phyloP scores from a whole-genome alignment of 2,888 invertebrate genomes.

The Bembecia ichneumoniformis region DNA sequence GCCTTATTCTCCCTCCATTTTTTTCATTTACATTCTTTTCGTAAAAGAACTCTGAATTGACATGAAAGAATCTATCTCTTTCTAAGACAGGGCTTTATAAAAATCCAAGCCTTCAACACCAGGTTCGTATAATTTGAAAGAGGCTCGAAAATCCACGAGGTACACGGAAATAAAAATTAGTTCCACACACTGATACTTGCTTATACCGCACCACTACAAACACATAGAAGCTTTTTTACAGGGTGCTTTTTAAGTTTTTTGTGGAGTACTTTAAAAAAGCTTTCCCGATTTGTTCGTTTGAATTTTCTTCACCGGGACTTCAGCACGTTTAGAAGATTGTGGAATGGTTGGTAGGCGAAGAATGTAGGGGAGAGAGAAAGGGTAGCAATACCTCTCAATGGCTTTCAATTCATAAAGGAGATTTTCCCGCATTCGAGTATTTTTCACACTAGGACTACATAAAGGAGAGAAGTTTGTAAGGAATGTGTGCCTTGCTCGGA shows the following conservation, averaged over 20 bases:
- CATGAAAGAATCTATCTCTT: neutral
- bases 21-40: neutral
- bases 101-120: conserved; percentile 38
- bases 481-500: conserved; percentile 30
- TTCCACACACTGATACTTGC: no score
- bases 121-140: conserved; percentile 25
- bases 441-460: conserved; percentile 55
- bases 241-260: conserved; percentile 42
- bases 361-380: conserved; percentile 20
- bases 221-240: conserved; percentile 19
- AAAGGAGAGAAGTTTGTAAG: conserved; percentile 19
- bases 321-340: conserved; percentile 31
- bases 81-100: conserved; percentile 33
- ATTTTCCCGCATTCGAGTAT: conserved; percentile 70
- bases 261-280: conserved; percentile 52
- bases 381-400: conserved; percentile 6
- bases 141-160: conserved; percentile 9
- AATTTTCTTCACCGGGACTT: conserved; percentile 58
- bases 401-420: conserved; percentile 46
- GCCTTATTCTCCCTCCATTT: neutral
- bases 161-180: no score
- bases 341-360: conserved; percentile 44
- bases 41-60: neutral
- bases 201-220: conserved; percentile 11
- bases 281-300: conserved; percentile 59